Percentiles rank a stretch among this genome's conserved stretches.
Evolutionary conservation across 2,797 vertebrate genomes (phyloP).

Genomic region (Peromyscus melanophrys): DNA sequence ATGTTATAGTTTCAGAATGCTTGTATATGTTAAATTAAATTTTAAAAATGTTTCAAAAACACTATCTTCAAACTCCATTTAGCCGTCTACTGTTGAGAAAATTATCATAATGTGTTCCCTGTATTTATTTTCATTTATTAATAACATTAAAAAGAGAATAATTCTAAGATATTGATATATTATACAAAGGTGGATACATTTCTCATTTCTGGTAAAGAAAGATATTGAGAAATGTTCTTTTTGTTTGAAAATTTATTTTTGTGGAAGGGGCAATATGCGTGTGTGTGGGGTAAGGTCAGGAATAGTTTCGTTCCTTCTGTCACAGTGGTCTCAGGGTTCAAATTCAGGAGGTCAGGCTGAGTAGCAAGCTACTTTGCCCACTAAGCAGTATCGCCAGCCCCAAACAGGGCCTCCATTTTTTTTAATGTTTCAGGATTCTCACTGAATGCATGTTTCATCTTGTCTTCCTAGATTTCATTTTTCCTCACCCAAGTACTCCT

Average conservation of each 20-base stretch:
- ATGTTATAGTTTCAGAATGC: not conserved
- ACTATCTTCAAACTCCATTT: not conserved
- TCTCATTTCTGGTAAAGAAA: not conserved
- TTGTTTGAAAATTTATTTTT: too few relatives aligned
- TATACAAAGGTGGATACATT: not conserved
- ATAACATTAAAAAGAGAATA: not conserved
- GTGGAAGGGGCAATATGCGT: too few relatives aligned
- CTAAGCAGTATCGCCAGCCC: accelerated
- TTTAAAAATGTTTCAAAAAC: not conserved
- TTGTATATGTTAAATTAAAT: not conserved
- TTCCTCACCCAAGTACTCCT: not conserved
- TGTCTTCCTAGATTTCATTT: not conserved
- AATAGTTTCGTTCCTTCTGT: not conserved
- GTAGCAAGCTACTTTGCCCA: too few relatives aligned
- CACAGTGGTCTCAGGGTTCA: not conserved
- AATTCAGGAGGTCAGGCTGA: not conserved
- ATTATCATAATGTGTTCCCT: not conserved
- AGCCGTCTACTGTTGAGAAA: not conserved
- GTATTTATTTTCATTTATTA: not conserved
- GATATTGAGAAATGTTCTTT: not conserved
- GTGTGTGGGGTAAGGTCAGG: not conserved
- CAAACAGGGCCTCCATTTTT: not conserved
- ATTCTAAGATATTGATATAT: not conserved
- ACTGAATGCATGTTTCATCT: not conserved
- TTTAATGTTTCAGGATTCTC: not conserved